Percentiles rank a stretch among this genome's conserved stretches.
These are phyloP conservation scores for Ochropleura leucogaster DNA, from an alignment of 2,888 invertebrate genomes.

Conservation along the genomic window DNA sequence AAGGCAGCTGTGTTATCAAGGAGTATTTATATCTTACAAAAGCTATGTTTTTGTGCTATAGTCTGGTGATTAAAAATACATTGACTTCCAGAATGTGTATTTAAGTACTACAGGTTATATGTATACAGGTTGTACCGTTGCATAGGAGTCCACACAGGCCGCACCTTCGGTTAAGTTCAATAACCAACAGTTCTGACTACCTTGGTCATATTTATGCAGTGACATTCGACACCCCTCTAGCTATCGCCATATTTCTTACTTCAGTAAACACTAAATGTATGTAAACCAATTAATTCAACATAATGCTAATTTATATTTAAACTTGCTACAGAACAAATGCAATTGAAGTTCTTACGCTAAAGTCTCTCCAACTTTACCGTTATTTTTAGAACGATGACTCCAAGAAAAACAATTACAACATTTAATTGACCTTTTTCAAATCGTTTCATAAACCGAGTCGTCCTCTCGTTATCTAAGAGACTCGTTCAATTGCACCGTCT, in stretches of 20 bases:
- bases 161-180: slow-evolving; percentile 8
- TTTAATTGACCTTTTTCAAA: slow-evolving; percentile 32
- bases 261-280: neutral
- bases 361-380: neutral
- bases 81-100: neutral
- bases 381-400: slow-evolving; percentile 14
- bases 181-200: neutral
- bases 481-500: slow-evolving; percentile 30
- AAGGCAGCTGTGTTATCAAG: slow-evolving; percentile 37
- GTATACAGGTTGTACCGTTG: neutral
- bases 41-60: neutral
- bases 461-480: slow-evolving; percentile 34
- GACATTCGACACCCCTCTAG: neutral
- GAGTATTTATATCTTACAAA: slow-evolving; percentile 17
- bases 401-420: slow-evolving; percentile 10
- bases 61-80: slow-evolving; percentile 14
- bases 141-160: neutral
- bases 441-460: slow-evolving; percentile 11
- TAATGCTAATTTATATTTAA: neutral
- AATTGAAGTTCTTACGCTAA: neutral
- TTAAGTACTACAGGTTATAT: no score
- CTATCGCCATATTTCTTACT: neutral
- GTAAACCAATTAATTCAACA: neutral
- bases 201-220: neutral
- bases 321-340: neutral